Base-by-base conservation (phyloP, 1,140 invertebrate genomes). In the Drosophila orena region DNA sequence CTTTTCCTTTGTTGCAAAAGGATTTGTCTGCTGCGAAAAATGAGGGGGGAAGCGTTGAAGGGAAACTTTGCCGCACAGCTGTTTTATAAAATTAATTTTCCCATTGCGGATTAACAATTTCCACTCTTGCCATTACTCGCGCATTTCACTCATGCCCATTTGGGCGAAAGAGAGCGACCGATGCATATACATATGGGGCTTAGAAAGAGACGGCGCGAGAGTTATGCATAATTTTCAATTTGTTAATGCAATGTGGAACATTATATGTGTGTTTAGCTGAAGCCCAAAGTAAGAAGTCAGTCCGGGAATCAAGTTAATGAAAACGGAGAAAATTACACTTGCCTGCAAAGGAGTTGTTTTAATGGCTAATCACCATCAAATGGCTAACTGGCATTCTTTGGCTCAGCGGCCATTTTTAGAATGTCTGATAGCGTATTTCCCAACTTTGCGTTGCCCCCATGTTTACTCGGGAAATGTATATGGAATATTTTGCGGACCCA, bases 81-180 rank as follows among this genome's bases (percentile, higher is more conserved):
- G 88, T 91, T 91, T 91, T 79, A 84, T 88, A 85, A 88, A 78
- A 91, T 91, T 84, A 91, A 91, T 91, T 91, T 91, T 91, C 88
- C 89, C 88, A 91, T 81, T 91, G 80, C 83, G 88, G 88, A 91
- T 91, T 91, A 91, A 91, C 78, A 84, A 88, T 85, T 91, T 73
- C 77, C 74, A 80, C 77, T 72, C 54, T 72, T 71, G 84, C 66
- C 54, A 66, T 68, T 90, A 7, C 7, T 65, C 72, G 15, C 58
- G 53, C 60, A 50, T 42, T 43, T 58, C 27, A 1, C 10, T 57
- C 44, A 3, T 14, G 11, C 20, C 17, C 47, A 4, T 47, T 54
- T 44, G 27, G 14, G 22, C 27, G 46, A 44, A 52, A 11, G 37
- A 11, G 22, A 11, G n/a, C 22, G 35, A 46, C 35, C 20, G 44